Evolutionary conservation across 2,888 invertebrate genomes (phyloP), one percentile per base, ranked within the genome.

Genomic region (Drosophila hamatofila): DNA sequence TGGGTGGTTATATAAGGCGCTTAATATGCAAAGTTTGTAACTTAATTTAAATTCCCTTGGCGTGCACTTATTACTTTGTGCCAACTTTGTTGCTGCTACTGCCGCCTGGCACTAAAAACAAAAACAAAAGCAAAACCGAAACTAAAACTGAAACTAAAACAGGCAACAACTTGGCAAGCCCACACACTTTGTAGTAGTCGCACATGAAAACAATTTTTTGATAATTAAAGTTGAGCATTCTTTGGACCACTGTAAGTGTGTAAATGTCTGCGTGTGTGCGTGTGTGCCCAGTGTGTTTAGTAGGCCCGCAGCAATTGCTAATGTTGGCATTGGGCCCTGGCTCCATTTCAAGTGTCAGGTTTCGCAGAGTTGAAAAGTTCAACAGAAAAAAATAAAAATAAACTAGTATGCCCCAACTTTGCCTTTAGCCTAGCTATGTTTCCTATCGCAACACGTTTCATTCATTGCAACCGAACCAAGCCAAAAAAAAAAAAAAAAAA

Each of bases 31-130:
- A 75, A 88, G 72, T 88, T 83, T 82, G 80, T 74, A 86, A 83
- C 83, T 88, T 86, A 75, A 86, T 84, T 83, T 80, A 86, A 83
- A 86, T 85, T 88, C 79, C 79, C 78, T 78, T 81, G 79, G 74
- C 78, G 81, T 80, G 78, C 81, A 77, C 79, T 81, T 81, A 81
- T 80, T 80, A 81, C 81, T 78, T 81, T 80, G 65, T 74, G 81
- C 67, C 78, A 81, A 81, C 76, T 80, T 80, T 75, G 61, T 66
- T 65, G 60, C 23, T 66, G 48, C 18, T 77, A 51, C 23, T 54
- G 44, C 21, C 60, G 49, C 49, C 49, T 79, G 75, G 67, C 75
- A 75, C 77, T 79, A 70, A 78, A 78, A 74, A 52, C 74, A 74
- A 77, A 77, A 77, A 63, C 61, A 70, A 78, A 78, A 74, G 35